Conservation (phyloP, 23 tunicate species). For the Halocynthia roretzi region DNA sequence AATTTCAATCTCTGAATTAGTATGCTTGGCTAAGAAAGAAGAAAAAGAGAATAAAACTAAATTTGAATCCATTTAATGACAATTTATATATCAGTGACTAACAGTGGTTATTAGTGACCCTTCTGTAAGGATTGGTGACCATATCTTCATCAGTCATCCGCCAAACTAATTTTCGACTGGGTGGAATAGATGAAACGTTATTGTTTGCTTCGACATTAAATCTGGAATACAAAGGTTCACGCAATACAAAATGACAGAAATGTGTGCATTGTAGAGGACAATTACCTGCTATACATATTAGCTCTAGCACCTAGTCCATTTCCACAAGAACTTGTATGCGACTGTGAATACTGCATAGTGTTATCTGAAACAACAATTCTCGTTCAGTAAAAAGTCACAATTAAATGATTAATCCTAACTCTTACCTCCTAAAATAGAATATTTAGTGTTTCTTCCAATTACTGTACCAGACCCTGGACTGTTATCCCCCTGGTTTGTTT, state of each 20-base stretch:
- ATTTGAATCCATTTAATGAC: too few species aligned
- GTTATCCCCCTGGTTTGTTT: constrained; percentile 9
- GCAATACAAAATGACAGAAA: background rate
- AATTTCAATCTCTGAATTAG: background rate
- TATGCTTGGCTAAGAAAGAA: background rate
- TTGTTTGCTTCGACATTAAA: background rate
- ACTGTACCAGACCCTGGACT: constrained; percentile 36
- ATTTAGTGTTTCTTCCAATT: background rate
- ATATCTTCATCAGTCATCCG: constrained; percentile 7
- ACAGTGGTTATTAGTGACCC: background rate
- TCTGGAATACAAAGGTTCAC: background rate
- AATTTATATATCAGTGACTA: background rate
- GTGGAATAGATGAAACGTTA: constrained; percentile 9
- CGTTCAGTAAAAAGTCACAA: too few species aligned
- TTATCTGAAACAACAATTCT: too few species aligned
- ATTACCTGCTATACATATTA: constrained; percentile 61
- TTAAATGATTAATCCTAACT: too few species aligned
- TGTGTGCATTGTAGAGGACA: background rate
- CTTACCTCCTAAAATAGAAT: too few species aligned
- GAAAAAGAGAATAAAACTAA: too few species aligned
- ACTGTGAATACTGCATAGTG: background rate
- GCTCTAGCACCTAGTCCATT: constrained; percentile 16
- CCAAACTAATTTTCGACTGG: background rate
- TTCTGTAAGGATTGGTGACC: constrained; percentile 15
- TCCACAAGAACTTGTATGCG: background rate